phyloP scores from a whole-genome alignment of 2,888 invertebrate species.

The Hybos culiciformis region DNA sequence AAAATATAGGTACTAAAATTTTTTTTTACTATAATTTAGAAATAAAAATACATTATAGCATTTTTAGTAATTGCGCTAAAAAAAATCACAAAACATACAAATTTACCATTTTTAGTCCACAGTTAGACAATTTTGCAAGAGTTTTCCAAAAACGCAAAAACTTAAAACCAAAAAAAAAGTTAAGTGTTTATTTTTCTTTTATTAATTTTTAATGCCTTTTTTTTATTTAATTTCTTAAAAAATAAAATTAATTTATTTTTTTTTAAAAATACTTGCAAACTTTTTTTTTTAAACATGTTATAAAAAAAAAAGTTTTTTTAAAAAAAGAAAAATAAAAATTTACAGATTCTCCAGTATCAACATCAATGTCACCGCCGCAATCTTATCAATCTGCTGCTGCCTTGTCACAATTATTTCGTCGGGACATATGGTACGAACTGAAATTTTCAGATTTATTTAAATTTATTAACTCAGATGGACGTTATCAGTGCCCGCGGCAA shows the following conservation, averaged over 20 bases:
- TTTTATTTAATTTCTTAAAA: background rate
- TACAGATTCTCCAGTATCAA: constrained; percentile 5
- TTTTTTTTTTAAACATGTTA: background rate
- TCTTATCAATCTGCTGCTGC: constrained; percentile 19
- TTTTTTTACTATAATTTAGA: too few relatives aligned
- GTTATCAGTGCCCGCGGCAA: constrained; percentile 35
- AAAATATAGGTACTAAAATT: too few relatives aligned
- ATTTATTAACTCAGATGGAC: constrained; percentile 35
- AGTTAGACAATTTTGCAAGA: background rate
- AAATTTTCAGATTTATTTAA: constrained; percentile 37
- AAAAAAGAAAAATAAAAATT: constrained; percentile 1
- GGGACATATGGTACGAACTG: constrained; percentile 37
- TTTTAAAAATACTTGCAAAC: too few relatives aligned
- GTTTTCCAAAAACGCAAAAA: background rate
- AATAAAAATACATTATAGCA: too few relatives aligned
- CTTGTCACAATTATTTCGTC: constrained; percentile 26
- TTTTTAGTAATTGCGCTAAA: too few relatives aligned
- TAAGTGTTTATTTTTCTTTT: background rate
- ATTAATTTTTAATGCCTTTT: background rate
- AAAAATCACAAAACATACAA: too few relatives aligned
- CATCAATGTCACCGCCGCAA: constrained; percentile 24
- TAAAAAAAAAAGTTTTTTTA: background rate
- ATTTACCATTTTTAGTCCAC: background rate
- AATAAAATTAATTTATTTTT: background rate
- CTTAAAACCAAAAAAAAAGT: background rate